phyloP scores from a whole-genome alignment of 2,113 vertebrate species.

The Ceyx cyanopectus region DNA sequence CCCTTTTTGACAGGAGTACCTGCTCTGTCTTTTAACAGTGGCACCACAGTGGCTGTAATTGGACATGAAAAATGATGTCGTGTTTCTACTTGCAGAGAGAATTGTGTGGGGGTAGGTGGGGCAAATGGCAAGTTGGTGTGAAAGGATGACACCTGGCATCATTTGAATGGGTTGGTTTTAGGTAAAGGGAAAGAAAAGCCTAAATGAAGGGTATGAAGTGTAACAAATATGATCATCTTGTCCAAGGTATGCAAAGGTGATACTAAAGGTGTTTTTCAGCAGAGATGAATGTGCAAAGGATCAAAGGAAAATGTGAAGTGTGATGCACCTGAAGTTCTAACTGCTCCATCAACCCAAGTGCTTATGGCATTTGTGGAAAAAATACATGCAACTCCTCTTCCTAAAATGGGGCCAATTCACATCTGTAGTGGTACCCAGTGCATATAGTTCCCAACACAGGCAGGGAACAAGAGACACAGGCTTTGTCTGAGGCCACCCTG shows the following conservation, averaged over 20 bases:
- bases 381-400: background rate
- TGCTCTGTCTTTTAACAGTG: slow-evolving; percentile 70
- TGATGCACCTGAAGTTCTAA: background rate
- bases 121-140: background rate
- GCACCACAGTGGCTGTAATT: slow-evolving; percentile 63
- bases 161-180: background rate
- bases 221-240: background rate
- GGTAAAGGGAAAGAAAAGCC: background rate
- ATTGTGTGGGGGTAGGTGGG: background rate
- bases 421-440: background rate
- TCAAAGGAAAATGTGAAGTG: background rate
- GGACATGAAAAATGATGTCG: slow-evolving; percentile 75
- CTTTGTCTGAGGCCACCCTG: background rate
- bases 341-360: background rate
- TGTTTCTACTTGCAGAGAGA: slow-evolving; percentile 14
- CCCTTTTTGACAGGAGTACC: slow-evolving; percentile 71
- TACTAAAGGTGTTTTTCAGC: background rate
- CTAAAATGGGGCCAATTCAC: background rate
- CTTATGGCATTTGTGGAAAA: background rate
- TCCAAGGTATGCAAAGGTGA: background rate
- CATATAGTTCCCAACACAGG: background rate
- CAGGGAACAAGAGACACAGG: background rate
- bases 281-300: background rate
- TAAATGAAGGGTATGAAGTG: background rate
- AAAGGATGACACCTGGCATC: background rate